These are phyloP conservation scores for Phalera bucephala DNA, from an alignment of 2,888 invertebrate species.

Conservation along the genomic window DNA sequence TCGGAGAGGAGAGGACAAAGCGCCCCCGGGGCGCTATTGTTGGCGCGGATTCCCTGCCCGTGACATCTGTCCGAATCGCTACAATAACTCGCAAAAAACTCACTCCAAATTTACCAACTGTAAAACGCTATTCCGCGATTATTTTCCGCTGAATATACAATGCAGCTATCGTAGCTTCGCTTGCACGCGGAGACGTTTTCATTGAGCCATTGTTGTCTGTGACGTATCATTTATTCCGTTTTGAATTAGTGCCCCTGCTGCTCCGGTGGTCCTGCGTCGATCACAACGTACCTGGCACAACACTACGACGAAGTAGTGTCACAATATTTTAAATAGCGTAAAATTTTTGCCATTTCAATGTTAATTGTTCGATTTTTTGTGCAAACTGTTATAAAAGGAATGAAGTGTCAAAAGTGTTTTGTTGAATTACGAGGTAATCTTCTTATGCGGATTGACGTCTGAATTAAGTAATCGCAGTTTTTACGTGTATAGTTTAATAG, in stretches of 20 bases:
- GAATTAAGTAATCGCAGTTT: too few species aligned
- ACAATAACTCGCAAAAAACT: conserved; percentile 81
- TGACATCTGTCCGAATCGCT: conserved; percentile 81
- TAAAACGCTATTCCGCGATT: conserved; percentile 59
- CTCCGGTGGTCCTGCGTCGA: conserved; percentile 61
- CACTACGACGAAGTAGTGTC: conserved; percentile 47
- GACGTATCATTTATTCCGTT: conserved; percentile 72
- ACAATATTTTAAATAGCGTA: conserved; percentile 66
- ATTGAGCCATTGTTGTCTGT: conserved; percentile 67
- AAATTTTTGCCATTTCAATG: conserved; percentile 49
- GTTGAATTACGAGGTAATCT: conserved; percentile 18
- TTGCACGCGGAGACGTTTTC: conserved; percentile 58
- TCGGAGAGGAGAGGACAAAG: conserved; percentile 67
- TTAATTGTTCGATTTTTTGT: conserved; percentile 31
- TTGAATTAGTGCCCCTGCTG: conserved; percentile 48
- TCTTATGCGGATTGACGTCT: conserved; percentile 16
- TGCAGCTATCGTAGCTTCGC: conserved; percentile 43
- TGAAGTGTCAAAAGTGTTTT: conserved; percentile 12
- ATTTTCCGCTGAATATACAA: conserved; percentile 66
- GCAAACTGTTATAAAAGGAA: conserved; percentile 11
- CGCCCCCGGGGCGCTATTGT: conserved; percentile 79
- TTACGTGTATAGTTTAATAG: too few species aligned
- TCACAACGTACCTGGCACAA: conserved; percentile 23
- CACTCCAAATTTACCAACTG: conserved; percentile 69
- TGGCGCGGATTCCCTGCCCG: conserved; percentile 68